Evolutionary conservation across 2,797 vertebrate species (phyloP).

Genomic region (Mus caroli): DNA sequence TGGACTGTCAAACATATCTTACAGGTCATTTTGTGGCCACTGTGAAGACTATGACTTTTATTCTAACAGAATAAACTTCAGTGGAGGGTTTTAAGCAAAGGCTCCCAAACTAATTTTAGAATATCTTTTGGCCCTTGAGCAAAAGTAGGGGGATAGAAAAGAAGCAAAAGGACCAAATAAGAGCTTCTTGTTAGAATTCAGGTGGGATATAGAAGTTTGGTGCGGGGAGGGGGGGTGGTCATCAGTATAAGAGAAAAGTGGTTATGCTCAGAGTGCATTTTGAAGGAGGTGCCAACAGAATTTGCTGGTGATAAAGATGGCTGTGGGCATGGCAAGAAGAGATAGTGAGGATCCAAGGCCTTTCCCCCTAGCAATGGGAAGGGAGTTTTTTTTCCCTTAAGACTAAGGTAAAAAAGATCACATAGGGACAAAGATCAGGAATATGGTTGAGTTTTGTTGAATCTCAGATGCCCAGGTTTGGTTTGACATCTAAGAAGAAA

Average conservation of each 20-base stretch:
- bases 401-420: accelerated
- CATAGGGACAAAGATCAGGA: not conserved
- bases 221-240: not conserved
- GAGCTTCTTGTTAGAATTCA: not conserved
- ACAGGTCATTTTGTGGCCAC: not conserved
- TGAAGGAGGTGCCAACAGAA: not conserved
- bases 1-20: not conserved
- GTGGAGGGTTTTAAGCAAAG: not conserved
- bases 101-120: not conserved
- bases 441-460: not conserved
- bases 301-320: not conserved
- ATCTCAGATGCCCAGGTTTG: constrained; percentile 1
- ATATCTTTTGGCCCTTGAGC: not conserved
- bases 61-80: not conserved
- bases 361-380: not conserved
- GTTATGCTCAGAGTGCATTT: not conserved
- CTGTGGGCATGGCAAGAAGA: not conserved
- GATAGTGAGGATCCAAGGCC: not conserved
- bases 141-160: not conserved
- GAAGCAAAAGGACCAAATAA: not conserved
- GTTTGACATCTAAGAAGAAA: not conserved
- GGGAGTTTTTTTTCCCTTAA: not conserved
- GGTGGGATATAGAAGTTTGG: not conserved
- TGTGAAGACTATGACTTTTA: not conserved
- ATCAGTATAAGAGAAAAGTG: not conserved